Evolutionary conservation across 2,113 vertebrate genomes (phyloP), one percentile per base, ranked within the genome.

Genomic region (Bolborhynchus lineola): DNA sequence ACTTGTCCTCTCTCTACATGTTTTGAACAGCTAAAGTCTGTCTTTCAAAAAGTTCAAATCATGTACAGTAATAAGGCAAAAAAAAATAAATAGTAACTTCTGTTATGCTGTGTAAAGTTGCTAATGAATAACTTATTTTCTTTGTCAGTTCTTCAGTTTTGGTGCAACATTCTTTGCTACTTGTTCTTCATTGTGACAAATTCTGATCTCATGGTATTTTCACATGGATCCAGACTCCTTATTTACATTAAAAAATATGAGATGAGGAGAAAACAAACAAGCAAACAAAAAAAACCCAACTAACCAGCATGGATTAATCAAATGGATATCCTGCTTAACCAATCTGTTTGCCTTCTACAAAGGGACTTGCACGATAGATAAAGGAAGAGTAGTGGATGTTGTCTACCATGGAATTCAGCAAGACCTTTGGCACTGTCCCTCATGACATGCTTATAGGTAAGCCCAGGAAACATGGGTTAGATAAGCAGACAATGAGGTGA

Each of bases 11-110:
- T 76, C 60, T 91, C 84, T 71, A 89, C 35, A 41, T 55, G 39
- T 86, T 93, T 81, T 86, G 53, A 95, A 83, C 68, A 94, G 81
- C 55, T 94, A 47, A 33, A 93, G 23, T 39, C 35, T 74, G 49
- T 21, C 41, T 96, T 93, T 94, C 70, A 93, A 81, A 86, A 76
- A 87, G 62, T 85, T 92, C 62, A 82, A 75, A 75, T 76, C 31
- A 65, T 50, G 35, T 47, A 63, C 52, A 72, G 29, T 77, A 87
- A 70, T 67, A 88, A 93, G 37, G 26, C 6, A 50, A 93, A 74
- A 42, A 65, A 75, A 81, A 10, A 62, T 9, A 14, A 37, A 13
- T 3, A 39, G 6, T 19, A 82, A 50, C 16, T 71, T 94, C 64
- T 83, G 13, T 50, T 60, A n/a, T 83, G 21, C 42, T 64, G 16